Base-by-base conservation (phyloP, 2,797 vertebrate genomes). In the Buphagus erythrorhynchus region DNA sequence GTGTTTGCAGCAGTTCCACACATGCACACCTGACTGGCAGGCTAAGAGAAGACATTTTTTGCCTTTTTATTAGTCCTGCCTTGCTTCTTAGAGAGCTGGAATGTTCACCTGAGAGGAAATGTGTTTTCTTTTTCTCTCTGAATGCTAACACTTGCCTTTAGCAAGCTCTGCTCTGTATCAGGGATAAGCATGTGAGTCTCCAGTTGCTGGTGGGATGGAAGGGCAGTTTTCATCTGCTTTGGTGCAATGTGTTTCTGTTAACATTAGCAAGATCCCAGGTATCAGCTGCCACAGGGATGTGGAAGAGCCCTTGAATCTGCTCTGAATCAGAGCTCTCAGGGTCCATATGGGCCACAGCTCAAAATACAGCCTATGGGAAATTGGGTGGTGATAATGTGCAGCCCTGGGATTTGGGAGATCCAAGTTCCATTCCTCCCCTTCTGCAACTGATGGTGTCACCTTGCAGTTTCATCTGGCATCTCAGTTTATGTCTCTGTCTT, bases 21-120 rank as follows among this genome's bases (percentile, higher is more conserved):
- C 1, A 0, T 21, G 38, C 31, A 16, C 1, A 2, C 62, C 40
- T n/a, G 49, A 2, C n/a, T 58, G 77, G 5, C 33, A 43, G 5
- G 36, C 43, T 59, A 33, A 38, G 52, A 40, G 46, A 38, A 74
- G 20, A 45, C 4, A n/a, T 19, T 84, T 62, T 12, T 5, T 69
- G 28, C 24, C 36, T 90, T 73, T 63, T 48, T 31, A 9, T 54
- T 55, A 57, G 40, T 57, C 49, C 63, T 85, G 62, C 28, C 42
- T 68, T 85, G 26, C 46, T 4, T 1, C 35, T 25, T 75, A 24
- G 48, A 79, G 43, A 78, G 38, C 19, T 82, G 5, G 7, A 71
- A 33, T 59, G 20, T 25, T 77, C 29, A 33, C 28, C 57, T 86
- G 42, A 57, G 45, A 84, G 24, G 21, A 59, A 38, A 55, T 45